Conservation (phyloP, 2,888 invertebrate genomes). For the Oscheius onirici region DNA sequence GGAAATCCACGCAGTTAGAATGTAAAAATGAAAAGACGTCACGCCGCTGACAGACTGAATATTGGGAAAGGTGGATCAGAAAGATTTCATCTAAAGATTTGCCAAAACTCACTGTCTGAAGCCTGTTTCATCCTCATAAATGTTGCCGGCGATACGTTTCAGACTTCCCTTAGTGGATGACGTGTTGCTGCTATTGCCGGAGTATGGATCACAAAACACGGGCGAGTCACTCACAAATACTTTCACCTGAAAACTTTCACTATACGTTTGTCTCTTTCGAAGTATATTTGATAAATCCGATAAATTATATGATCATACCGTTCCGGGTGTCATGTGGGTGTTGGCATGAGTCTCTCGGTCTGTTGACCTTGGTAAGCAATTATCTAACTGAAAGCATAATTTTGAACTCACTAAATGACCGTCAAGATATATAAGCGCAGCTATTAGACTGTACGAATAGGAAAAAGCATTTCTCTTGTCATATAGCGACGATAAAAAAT, state of each 20-base stretch:
- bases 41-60: too few species aligned
- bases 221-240: constrained; percentile 20
- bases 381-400: not conserved
- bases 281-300: not conserved
- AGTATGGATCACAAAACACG: not conserved
- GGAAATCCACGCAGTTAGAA: too few species aligned
- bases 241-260: constrained; percentile 14
- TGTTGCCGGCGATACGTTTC: not conserved
- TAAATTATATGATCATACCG: not conserved
- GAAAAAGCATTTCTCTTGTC: too few species aligned
- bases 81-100: not conserved
- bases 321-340: constrained; percentile 24
- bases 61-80: too few species aligned
- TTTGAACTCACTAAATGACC: not conserved
- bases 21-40: too few species aligned
- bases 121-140: constrained; percentile 28
- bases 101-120: constrained; percentile 32
- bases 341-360: not conserved
- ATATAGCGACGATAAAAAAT: too few species aligned
- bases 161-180: not conserved
- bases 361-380: constrained; percentile 12
- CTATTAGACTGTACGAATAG: too few species aligned
- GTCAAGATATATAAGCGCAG: too few species aligned
- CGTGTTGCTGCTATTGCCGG: not conserved
- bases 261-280: not conserved